phyloP scores from a whole-genome alignment of 2,888 invertebrate species.

The Drosophila austrosaltans region DNA sequence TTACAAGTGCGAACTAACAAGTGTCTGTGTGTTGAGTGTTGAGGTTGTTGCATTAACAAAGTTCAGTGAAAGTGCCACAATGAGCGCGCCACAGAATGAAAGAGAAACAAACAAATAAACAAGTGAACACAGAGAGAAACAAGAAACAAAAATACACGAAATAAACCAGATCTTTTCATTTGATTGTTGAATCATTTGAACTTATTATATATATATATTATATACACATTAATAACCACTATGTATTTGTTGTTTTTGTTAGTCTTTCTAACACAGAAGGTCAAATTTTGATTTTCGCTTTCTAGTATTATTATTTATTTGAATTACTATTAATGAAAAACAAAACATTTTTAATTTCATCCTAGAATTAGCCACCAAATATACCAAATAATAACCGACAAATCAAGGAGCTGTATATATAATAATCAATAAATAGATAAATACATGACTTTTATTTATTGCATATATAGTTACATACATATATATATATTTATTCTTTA shows the following conservation, averaged over 20 bases:
- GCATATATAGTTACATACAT: background rate
- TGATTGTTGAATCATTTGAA: conserved; percentile 2
- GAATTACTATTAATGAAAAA: background rate
- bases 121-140: background rate
- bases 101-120: background rate
- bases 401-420: background rate
- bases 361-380: background rate
- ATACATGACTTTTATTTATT: background rate
- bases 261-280: background rate
- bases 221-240: background rate
- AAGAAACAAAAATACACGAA: background rate
- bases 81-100: background rate
- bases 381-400: background rate
- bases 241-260: background rate
- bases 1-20: conserved; percentile 7
- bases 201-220: background rate
- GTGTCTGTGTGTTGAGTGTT: conserved; percentile 4
- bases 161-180: conserved; percentile 7
- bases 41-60: conserved; percentile 8
- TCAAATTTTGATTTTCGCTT: background rate
- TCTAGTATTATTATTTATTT: background rate
- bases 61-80: conserved; percentile 9
- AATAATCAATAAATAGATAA: background rate
- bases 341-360: background rate
- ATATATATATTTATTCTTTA: background rate